Conservation (phyloP, 1,140 invertebrate genomes). For the Drosophila busckii region DNA sequence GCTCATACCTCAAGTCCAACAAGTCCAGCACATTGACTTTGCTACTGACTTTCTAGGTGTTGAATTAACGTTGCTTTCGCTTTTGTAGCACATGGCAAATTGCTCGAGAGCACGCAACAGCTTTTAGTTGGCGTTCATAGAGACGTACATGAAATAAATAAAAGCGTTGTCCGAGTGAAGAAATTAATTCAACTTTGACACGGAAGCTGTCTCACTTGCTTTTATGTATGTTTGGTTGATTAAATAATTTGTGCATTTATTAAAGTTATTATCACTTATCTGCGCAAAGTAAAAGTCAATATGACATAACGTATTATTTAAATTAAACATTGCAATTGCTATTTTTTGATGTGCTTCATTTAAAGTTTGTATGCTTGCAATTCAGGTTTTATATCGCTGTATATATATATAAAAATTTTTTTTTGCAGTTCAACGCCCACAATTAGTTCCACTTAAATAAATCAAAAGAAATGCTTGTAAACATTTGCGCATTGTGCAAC, state of each 20-base stretch:
- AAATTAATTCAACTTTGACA: slow-evolving; percentile 69
- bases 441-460: slow-evolving; percentile 77
- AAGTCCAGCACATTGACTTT: too few relatives aligned
- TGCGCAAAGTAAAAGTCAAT: slow-evolving; percentile 37
- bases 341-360: slow-evolving; percentile 5
- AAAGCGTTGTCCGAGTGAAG: slow-evolving; percentile 25
- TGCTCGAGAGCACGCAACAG: slow-evolving; percentile 54
- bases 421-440: slow-evolving; percentile 72
- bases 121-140: slow-evolving; percentile 8
- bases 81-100: slow-evolving; percentile 57
- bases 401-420: too few relatives aligned
- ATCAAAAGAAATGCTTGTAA: slow-evolving; percentile 69
- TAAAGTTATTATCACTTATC: slow-evolving; percentile 21
- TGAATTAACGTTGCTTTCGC: slow-evolving; percentile 60
- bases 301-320: slow-evolving; percentile 36
- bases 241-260: slow-evolving; percentile 54
- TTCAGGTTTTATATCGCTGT: slow-evolving; percentile 42
- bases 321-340: slow-evolving; percentile 11
- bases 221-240: slow-evolving; percentile 53
- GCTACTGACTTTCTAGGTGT: slow-evolving; percentile 51
- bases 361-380: slow-evolving; percentile 14
- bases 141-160: too few relatives aligned
- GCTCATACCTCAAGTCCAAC: neutral
- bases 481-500: slow-evolving; percentile 42
- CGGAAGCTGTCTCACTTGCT: slow-evolving; percentile 26